Percentiles rank a stretch among this genome's conserved stretches.
phyloP scores from a whole-genome alignment of 2,797 vertebrate genomes.

The Microcaecilia unicolor region DNA sequence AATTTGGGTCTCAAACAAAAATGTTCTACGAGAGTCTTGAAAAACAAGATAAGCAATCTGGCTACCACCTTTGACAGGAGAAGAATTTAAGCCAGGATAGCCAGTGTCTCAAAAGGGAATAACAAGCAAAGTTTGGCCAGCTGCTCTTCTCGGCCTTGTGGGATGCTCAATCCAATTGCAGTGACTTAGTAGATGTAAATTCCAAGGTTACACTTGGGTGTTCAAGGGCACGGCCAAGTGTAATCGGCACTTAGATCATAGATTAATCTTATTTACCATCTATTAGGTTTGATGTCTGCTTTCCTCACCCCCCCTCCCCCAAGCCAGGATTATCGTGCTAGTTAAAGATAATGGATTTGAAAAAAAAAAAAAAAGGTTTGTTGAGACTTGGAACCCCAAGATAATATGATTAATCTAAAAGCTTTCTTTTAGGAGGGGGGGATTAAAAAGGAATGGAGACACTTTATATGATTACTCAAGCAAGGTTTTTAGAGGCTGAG shows the following conservation, averaged over 20 bases:
- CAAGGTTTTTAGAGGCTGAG: too few relatives aligned
- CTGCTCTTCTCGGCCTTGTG: conserved; percentile 49
- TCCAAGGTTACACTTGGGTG: conserved; percentile 99
- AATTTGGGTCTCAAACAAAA: too few relatives aligned
- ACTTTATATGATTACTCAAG: conserved; percentile 91
- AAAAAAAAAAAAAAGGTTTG: conserved; percentile 88
- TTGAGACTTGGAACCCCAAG: conserved; percentile 97
- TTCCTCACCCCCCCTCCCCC: conserved; percentile 86
- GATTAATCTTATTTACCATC: conserved; percentile 99
- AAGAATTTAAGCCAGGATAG: conserved; percentile 30
- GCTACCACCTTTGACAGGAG: conserved; percentile 50
- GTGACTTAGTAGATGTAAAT: conserved; percentile 87
- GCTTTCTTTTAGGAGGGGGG: too few relatives aligned
- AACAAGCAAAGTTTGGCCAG: conserved; percentile 61
- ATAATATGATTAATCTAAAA: conserved; percentile 99
- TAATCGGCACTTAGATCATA: conserved; percentile 99
- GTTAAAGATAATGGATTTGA: conserved; percentile 99
- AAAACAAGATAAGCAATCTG: conserved; percentile 42
- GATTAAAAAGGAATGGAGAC: conserved; percentile 69
- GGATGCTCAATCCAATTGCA: conserved; percentile 91
- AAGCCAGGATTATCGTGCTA: conserved; percentile 99
- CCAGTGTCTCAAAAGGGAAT: conserved; percentile 31
- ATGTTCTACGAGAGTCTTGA: conserved; percentile 54
- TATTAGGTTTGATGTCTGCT: conserved; percentile 99
- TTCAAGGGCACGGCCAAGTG: conserved; percentile 99